Base-by-base conservation (phyloP, 1,140 invertebrate genomes). In the Pogonomyrmex barbatus region DNA sequence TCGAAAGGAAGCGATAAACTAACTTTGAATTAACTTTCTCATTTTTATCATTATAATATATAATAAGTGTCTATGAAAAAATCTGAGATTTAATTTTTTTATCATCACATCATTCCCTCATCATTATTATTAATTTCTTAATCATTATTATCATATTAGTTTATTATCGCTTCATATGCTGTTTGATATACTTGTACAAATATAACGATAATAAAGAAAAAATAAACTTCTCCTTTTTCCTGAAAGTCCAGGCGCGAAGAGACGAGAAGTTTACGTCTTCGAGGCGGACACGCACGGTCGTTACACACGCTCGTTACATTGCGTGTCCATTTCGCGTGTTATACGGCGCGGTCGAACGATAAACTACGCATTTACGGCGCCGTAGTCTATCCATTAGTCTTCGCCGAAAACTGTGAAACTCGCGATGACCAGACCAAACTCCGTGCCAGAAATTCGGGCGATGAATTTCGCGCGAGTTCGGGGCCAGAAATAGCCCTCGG, bases 391-490 rank as follows among this genome's bases (percentile, higher is more conserved):
- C 52, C 54, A 82, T 71, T 82, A 71, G 54, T 73, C 54, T 60
- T 47, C 68, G 30, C 42, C 42, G 79, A 83, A 82, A 83, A 73
- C 67, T 83, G 79, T 50, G 79, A 83, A 83, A 82, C 42, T 47
- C 30, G 24, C 36, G 77, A 42, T 54, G 33, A 68, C n/a, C n/a
- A n/a, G n/a, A n/a, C n/a, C n/a, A n/a, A n/a, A n/a, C 36, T 68
- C 17, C 17, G 68, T 73, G 79, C 79, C 79, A 73, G 67, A 33
- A 83, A 83, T 73, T 58, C 54, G 42, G 30, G 30, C 79, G 79
- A 83, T 73, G 79, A 60, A 73, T 73, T 60, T 83, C 68, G 79
- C 79, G 50, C 79, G 79, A 82, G 67, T 73, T 54, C 68, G 17
- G 24, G 24, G 54, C 39, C 54, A 73, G 30, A 83, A 83, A 83